These are phyloP conservation scores for Drosophila vallismaia DNA, from an alignment of 2,888 invertebrate genomes.

Conservation along the genomic window DNA sequence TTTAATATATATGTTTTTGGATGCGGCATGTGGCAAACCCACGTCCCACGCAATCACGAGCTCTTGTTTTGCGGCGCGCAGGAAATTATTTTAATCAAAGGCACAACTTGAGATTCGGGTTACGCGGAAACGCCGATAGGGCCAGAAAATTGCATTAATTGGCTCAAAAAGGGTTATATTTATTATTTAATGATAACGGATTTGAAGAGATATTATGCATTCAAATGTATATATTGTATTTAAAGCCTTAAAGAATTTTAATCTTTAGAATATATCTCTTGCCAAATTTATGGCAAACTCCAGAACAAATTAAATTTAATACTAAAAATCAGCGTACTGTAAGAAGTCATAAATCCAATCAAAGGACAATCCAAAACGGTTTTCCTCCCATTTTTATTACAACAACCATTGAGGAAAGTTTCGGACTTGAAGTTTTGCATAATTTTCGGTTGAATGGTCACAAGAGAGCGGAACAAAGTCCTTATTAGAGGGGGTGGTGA, in stretches of 20 bases:
- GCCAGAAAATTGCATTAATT: conserved; percentile 1
- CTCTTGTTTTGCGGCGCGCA: conserved; percentile 33
- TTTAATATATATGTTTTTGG: conserved; percentile 28
- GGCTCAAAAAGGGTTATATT: background rate
- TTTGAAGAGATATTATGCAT: too few relatives aligned
- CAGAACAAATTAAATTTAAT: conserved; percentile 9
- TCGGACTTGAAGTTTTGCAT: conserved; percentile 54
- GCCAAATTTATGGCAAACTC: background rate
- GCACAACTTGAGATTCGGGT: conserved; percentile 42
- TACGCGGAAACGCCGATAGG: conserved; percentile 17
- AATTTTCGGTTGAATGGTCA: conserved; percentile 60
- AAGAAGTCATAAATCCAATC: conserved; percentile 41
- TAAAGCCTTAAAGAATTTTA: too few relatives aligned
- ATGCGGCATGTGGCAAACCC: background rate
- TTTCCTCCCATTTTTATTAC: conserved; percentile 33
- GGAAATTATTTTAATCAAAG: conserved; percentile 61
- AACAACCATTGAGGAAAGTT: conserved; percentile 38
- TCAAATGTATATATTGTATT: too few relatives aligned
- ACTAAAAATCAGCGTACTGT: conserved; percentile 1
- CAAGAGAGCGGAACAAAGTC: conserved; percentile 36
- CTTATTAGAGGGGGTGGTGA: conserved; percentile 6
- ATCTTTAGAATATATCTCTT: background rate
- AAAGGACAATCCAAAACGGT: conserved; percentile 16
- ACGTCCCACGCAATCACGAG: conserved; percentile 1
- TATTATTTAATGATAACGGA: background rate